Conservation (phyloP, 1,140 invertebrate species). For the Orius insidiosus region DNA sequence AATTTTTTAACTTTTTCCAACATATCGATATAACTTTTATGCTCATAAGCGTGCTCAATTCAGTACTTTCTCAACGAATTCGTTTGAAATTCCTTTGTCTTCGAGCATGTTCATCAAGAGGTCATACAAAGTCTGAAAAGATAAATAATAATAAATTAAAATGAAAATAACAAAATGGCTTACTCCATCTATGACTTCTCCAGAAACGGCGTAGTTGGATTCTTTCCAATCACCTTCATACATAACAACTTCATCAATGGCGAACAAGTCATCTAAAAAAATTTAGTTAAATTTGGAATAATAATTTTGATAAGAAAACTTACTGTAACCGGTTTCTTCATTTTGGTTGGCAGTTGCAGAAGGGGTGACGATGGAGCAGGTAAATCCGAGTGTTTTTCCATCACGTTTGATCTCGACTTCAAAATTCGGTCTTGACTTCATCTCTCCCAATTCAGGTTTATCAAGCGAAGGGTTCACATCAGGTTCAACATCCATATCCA, state of each 20-base stretch:
- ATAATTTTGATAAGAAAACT: conserved; percentile 21
- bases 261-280: conserved; percentile 57
- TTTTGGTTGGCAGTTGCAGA: conserved; percentile 31
- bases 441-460: conserved; percentile 55
- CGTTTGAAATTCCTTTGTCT: conserved; percentile 80
- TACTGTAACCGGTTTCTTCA: conserved; percentile 50
- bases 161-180: conserved; percentile 25
- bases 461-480: conserved; percentile 41
- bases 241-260: conserved; percentile 72
- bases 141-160: neutral
- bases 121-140: conserved; percentile 77
- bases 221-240: conserved; percentile 70
- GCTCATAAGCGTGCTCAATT: conserved; percentile 77
- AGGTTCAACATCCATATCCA: conserved; percentile 53
- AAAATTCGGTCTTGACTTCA: conserved; percentile 76
- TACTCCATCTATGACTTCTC: conserved; percentile 78
- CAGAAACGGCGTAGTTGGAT: conserved; percentile 67
- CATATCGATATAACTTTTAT: conserved; percentile 68
- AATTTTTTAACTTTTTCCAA: conserved; percentile 75
- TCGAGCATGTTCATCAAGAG: conserved; percentile 83
- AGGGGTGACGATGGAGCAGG: conserved; percentile 54
- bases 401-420: conserved; percentile 61
- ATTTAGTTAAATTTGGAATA: conserved; percentile 1
- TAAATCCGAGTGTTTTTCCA: conserved; percentile 59
- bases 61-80: conserved; percentile 76